Conservation (phyloP, 2,888 invertebrate genomes). For the Leptura quadrifasciata region DNA sequence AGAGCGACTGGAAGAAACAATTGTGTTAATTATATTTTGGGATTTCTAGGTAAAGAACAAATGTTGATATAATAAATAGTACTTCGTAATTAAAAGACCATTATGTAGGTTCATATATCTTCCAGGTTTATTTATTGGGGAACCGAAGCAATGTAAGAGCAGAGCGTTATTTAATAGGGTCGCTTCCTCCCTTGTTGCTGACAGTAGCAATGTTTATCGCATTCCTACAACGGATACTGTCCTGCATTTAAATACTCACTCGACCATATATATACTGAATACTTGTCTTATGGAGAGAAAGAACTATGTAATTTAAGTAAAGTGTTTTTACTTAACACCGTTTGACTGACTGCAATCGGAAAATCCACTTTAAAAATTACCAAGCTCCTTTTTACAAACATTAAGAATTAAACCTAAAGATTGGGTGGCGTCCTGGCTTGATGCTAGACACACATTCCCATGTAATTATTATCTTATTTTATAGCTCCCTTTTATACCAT, state of each 20-base stretch:
- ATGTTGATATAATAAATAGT: slow-evolving; percentile 57
- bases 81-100: slow-evolving; percentile 60
- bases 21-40: neutral
- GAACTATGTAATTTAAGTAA: slow-evolving; percentile 8
- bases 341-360: neutral
- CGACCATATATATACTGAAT: slow-evolving; percentile 14
- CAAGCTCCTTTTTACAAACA: neutral
- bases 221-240: slow-evolving; percentile 54
- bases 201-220: slow-evolving; percentile 60
- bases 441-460: neutral
- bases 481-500: too few species aligned
- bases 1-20: slow-evolving; percentile 8
- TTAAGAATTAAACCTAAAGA: neutral
- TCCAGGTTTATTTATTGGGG: slow-evolving; percentile 60
- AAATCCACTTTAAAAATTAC: neutral
- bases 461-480: neutral
- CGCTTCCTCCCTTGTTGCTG: slow-evolving; percentile 57
- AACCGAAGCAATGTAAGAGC: slow-evolving; percentile 57
- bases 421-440: too few species aligned
- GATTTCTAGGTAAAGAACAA: slow-evolving; percentile 41
- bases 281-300: neutral
- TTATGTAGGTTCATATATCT: slow-evolving; percentile 61
- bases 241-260: slow-evolving; percentile 54
- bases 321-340: neutral
- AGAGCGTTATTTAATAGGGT: slow-evolving; percentile 61